These are phyloP conservation scores for Phthorimaea operculella DNA, from an alignment of 1,140 invertebrate species.

Conservation along the genomic window DNA sequence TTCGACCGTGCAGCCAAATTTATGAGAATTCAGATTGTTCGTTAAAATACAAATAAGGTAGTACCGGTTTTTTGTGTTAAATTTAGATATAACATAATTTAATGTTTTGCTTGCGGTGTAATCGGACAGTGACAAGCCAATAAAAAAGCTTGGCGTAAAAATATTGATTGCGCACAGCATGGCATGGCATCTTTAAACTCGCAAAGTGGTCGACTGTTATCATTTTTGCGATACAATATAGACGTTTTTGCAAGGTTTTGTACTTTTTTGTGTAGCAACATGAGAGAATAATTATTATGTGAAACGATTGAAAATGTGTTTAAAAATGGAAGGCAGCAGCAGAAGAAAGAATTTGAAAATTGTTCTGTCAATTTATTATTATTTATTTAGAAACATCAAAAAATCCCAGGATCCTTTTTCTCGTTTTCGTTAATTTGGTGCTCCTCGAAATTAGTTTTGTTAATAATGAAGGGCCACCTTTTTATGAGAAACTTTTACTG, in stretches of 20 bases:
- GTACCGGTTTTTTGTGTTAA: background rate
- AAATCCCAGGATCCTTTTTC: background rate
- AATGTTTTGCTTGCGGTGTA: background rate
- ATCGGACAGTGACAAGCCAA: constrained; percentile 8
- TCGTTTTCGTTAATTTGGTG: constrained; percentile 44
- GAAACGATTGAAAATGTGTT: background rate
- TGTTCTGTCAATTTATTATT: too few species aligned
- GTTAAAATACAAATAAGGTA: background rate
- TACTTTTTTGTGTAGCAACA: background rate
- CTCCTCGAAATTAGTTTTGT: constrained; percentile 40
- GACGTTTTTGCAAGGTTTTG: constrained; percentile 16
- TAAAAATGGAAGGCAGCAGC: too few species aligned
- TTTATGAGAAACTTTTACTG: constrained; percentile 28
- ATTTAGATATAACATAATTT: constrained; percentile 7
- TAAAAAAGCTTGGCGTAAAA: constrained; percentile 27
- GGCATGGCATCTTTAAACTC: background rate
- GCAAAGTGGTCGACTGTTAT: constrained; percentile 23
- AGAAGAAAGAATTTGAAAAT: too few species aligned
- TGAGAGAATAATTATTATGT: background rate
- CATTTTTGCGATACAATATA: constrained; percentile 18
- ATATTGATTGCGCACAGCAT: constrained; percentile 29
- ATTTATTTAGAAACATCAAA: too few species aligned
- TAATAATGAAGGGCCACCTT: constrained; percentile 38
- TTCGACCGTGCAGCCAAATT: constrained; percentile 16
- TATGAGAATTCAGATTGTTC: constrained; percentile 8